phyloP scores from a whole-genome alignment of 2,888 invertebrate species.

The Rhabditophanes sp. region DNA sequence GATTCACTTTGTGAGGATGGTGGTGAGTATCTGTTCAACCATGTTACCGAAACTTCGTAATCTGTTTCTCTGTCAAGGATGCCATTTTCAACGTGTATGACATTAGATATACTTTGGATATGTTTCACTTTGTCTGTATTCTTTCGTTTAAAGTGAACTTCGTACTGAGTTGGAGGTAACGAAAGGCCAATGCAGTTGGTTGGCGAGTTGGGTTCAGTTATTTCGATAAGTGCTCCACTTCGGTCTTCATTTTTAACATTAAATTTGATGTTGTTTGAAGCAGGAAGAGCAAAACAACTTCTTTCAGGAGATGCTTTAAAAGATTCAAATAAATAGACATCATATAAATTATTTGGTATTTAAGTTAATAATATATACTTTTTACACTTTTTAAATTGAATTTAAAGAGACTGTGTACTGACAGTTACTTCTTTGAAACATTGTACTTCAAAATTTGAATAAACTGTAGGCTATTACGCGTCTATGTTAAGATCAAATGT shows the following conservation, averaged over 20 bases:
- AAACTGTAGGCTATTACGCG: no score
- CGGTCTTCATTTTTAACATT: constrained; percentile 37
- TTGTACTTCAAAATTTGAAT: no score
- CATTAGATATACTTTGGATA: constrained; percentile 22
- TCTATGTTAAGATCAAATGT: no score
- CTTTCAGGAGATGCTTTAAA: constrained; percentile 23
- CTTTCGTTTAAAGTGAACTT: constrained; percentile 34
- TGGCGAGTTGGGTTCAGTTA: constrained; percentile 13
- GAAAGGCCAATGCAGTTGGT: constrained; percentile 22
- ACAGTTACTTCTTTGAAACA: no score
- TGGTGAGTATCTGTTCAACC: constrained; percentile 34
- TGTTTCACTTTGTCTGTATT: constrained; percentile 36
- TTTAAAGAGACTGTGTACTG: no score
- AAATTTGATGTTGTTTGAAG: constrained; percentile 30
- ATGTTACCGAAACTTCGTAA: constrained; percentile 34
- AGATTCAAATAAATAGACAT: no score
- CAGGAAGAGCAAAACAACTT: constrained; percentile 33
- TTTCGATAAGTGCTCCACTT: constrained; percentile 29
- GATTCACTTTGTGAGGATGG: constrained; percentile 22
- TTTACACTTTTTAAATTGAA: no score
- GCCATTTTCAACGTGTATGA: constrained; percentile 37
- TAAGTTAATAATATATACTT: no score
- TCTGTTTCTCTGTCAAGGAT: constrained; percentile 42
- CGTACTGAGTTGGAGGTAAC: constrained; percentile 37
- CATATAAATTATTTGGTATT: no score